phyloP scores from a whole-genome alignment of 1,140 invertebrate species.

The Homarus americanus region DNA sequence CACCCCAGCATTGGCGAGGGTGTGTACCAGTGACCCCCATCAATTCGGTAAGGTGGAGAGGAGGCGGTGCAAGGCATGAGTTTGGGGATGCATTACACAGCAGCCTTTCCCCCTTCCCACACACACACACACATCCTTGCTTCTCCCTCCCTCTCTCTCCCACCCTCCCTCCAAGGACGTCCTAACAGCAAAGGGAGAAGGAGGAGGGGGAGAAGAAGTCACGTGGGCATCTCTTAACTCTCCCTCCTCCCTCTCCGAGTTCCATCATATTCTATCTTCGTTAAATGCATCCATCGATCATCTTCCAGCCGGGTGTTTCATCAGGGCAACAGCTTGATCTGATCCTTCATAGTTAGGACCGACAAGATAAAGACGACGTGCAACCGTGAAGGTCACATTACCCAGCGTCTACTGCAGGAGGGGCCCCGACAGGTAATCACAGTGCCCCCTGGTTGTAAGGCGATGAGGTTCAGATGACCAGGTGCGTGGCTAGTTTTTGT shows the following conservation, averaged over 20 bases:
- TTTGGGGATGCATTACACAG: no score
- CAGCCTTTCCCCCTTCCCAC: neutral
- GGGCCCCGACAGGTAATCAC: conserved; percentile 12
- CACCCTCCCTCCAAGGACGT: neutral
- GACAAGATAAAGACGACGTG: conserved; percentile 10
- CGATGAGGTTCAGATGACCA: neutral
- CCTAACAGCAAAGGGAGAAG: neutral
- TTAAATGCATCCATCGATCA: neutral
- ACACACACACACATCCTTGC: neutral
- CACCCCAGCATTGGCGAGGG: no score
- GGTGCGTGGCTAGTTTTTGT: neutral
- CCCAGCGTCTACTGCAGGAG: neutral
- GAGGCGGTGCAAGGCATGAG: no score
- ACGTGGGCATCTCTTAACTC: neutral
- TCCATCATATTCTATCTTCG: conserved; percentile 8
- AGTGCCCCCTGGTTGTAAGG: conserved; percentile 3
- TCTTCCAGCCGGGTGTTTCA: neutral
- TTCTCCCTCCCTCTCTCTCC: no score
- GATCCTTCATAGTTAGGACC: conserved; percentile 8
- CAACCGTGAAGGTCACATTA: neutral
- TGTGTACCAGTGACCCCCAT: no score
- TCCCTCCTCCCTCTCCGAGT: neutral
- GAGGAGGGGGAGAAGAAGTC: neutral
- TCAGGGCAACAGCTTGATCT: neutral
- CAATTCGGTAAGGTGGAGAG: no score